Conservation (phyloP, 35 echinoderm and acorn worm genomes). For the Strongylocentrotus purpuratus region DNA sequence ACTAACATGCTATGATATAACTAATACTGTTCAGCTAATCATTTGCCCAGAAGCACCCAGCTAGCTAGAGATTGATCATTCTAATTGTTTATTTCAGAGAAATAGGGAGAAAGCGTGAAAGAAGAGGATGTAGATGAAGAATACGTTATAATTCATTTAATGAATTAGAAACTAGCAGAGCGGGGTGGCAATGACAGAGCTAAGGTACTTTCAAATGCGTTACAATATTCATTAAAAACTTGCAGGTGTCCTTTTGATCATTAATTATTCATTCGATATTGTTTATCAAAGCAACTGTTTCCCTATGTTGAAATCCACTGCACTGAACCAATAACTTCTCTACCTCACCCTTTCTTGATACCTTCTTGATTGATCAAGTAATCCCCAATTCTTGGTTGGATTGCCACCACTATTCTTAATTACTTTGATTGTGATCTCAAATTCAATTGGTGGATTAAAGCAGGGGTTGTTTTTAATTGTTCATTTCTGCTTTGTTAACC, state of each 20-base stretch:
- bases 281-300: neutral
- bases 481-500: neutral
- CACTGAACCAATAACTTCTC: neutral
- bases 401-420: neutral
- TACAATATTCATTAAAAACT: neutral
- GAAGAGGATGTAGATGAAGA: neutral
- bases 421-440: neutral
- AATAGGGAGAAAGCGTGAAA: neutral
- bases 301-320: neutral
- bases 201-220: neutral
- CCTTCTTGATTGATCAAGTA: neutral
- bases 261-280: neutral
- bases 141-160: neutral
- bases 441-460: constrained; percentile 9
- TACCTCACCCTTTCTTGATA: neutral
- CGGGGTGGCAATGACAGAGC: neutral
- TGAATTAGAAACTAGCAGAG: constrained; percentile 3
- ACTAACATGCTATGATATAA: neutral
- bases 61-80: neutral
- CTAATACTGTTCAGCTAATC: neutral
- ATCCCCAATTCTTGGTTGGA: neutral
- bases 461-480: neutral
- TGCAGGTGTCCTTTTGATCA: neutral
- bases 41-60: neutral
- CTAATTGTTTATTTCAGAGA: neutral